phyloP scores from a whole-genome alignment of 2,113 vertebrate genomes.

The Colinus virginianus region DNA sequence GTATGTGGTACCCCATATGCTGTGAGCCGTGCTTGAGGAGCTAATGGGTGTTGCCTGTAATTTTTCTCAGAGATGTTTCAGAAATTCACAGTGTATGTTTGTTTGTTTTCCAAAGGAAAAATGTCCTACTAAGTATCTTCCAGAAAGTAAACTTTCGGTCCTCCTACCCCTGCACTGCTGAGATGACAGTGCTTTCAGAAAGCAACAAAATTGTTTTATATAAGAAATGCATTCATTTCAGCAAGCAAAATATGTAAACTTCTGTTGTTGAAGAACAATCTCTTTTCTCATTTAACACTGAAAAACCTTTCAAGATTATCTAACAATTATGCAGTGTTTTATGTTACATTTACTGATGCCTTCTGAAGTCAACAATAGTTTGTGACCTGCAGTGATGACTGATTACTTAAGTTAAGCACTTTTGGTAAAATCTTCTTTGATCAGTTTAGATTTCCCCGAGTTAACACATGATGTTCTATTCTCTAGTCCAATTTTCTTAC shows the following conservation, averaged over 20 bases:
- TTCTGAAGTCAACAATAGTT: not conserved
- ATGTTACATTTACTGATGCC: not conserved
- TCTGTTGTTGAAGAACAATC: not conserved
- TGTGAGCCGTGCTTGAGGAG: not conserved
- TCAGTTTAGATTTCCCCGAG: not conserved
- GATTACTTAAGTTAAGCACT: not conserved
- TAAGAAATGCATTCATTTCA: not conserved
- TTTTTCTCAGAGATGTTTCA: not conserved
- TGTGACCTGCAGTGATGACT: not conserved
- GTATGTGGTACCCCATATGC: not conserved
- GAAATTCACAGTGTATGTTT: not conserved
- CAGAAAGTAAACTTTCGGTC: not conserved
- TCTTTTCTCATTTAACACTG: not conserved
- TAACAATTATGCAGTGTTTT: not conserved
- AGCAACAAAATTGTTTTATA: not conserved
- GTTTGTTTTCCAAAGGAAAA: not conserved
- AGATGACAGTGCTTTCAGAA: not conserved
- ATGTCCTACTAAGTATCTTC: not conserved
- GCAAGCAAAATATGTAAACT: not conserved
- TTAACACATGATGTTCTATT: not conserved
- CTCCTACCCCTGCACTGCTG: not conserved
- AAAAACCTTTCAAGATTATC: not conserved
- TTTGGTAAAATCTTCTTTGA: not conserved
- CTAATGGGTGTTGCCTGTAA: not conserved
- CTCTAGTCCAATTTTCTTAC: conserved; percentile 14